A percentile compares a stretch with the other conserved stretches of the same genome.
Evolutionary conservation across 2,888 invertebrate genomes (phyloP).

Genomic region (Eupithecia pulchellata): DNA sequence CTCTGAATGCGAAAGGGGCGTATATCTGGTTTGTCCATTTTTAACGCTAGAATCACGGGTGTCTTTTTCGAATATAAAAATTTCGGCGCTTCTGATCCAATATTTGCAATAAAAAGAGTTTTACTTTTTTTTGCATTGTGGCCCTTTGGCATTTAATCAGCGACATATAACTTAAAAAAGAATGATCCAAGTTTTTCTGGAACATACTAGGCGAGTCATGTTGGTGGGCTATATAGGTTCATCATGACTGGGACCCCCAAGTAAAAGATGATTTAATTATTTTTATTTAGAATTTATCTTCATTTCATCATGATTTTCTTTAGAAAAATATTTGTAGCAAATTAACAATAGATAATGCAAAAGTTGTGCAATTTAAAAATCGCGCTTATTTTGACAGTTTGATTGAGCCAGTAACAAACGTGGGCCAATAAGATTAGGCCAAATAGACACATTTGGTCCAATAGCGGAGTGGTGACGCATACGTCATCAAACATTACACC

Average conservation of each 20-base stretch:
- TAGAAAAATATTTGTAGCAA: background rate
- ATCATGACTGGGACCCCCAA: background rate
- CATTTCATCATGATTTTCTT: background rate
- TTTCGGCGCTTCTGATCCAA: no score
- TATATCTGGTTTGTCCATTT: no score
- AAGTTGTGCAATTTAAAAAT: slow-evolving; percentile 59
- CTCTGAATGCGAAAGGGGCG: no score
- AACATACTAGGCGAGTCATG: background rate
- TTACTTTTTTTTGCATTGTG: no score
- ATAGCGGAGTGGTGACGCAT: slow-evolving; percentile 61
- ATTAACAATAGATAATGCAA: slow-evolving; percentile 19
- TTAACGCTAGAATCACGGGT: no score
- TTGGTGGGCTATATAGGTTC: background rate
- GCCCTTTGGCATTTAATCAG: no score
- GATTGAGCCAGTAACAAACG: slow-evolving; percentile 80
- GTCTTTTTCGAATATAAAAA: no score
- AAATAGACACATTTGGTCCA: slow-evolving; percentile 83
- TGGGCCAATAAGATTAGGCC: slow-evolving; percentile 88
- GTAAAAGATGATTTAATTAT: background rate
- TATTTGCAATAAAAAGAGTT: no score
- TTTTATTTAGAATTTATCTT: background rate
- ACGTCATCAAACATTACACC: slow-evolving; percentile 79
- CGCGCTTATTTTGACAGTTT: slow-evolving; percentile 58
- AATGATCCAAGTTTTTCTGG: background rate
- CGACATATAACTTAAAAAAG: background rate